A percentile compares a stretch with the other conserved stretches of the same genome.
Conservation (phyloP, 1,140 invertebrate genomes). For the Caenorhabditis briggsae region DNA sequence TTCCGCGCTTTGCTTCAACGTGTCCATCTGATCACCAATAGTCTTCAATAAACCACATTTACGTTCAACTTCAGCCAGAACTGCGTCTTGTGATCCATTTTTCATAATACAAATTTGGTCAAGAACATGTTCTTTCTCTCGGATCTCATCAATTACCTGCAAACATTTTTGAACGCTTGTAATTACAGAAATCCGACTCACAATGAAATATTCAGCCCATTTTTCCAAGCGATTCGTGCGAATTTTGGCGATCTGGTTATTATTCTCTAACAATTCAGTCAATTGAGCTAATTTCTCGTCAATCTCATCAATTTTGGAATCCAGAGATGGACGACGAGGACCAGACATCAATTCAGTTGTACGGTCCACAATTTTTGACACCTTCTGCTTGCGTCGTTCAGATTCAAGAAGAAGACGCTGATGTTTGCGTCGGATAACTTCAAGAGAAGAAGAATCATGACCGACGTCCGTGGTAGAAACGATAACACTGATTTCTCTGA, state of each 20-base stretch:
- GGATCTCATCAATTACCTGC: conserved; percentile 9
- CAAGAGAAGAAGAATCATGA: neutral
- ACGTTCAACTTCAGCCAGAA: conserved; percentile 25
- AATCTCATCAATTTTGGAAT: conserved; percentile 14
- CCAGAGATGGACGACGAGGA: conserved; percentile 9
- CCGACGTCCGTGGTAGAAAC: conserved; percentile 23
- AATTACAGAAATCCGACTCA: neutral
- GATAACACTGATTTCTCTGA: conserved; percentile 30
- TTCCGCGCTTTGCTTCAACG: neutral
- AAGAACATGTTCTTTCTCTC: conserved; percentile 35
- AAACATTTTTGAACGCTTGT: neutral
- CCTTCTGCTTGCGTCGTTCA: conserved; percentile 21
- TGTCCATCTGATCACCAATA: neutral
- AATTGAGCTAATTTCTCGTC: conserved; percentile 33
- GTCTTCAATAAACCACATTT: neutral
- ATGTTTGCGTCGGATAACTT: conserved; percentile 10
- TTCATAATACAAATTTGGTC: neutral
- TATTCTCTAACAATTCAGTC: conserved; percentile 21
- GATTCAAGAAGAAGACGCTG: conserved; percentile 21
- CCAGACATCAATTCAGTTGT: conserved; percentile 17
- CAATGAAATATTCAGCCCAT: conserved; percentile 19
- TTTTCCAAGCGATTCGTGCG: conserved; percentile 18
- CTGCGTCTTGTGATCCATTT: neutral
- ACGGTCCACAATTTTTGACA: neutral
- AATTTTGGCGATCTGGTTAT: conserved; percentile 26